phyloP scores from a whole-genome alignment of 2,888 invertebrate genomes.

The Pseudococcus viburni region DNA sequence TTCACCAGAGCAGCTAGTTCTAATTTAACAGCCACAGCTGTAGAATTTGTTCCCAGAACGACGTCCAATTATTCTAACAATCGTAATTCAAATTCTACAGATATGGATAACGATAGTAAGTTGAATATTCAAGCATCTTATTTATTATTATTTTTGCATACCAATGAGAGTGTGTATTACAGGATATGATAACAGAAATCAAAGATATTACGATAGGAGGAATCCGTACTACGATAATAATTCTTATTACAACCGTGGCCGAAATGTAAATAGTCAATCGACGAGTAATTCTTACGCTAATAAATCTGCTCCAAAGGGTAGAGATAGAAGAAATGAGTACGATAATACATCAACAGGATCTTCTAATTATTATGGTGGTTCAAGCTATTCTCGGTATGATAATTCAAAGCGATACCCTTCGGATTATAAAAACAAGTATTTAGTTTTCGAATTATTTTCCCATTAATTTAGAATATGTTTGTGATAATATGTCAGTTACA shows the following conservation, averaged over 20 bases:
- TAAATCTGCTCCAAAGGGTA: background rate
- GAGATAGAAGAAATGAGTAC: background rate
- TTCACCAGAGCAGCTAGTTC: conserved; percentile 58
- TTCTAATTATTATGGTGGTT: background rate
- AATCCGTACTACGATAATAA: background rate
- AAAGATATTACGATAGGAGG: conserved; percentile 34
- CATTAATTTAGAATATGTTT: background rate
- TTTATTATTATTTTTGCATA: no score
- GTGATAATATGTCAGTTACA: background rate
- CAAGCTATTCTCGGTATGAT: background rate
- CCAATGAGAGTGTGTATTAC: background rate
- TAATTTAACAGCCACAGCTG: conserved; percentile 60
- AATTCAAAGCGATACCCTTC: conserved; percentile 26
- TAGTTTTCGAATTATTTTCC: background rate
- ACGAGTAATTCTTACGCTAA: background rate
- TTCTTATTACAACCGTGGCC: background rate
- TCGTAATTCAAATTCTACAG: background rate
- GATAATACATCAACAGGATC: background rate
- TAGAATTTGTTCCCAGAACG: conserved; percentile 58
- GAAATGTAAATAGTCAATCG: background rate
- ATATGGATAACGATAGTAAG: conserved; percentile 17
- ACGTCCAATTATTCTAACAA: conserved; percentile 28
- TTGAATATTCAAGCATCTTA: background rate
- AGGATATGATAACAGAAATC: conserved; percentile 33
- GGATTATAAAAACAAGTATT: background rate